Percentiles rank a stretch among this genome's conserved stretches.
These are phyloP conservation scores for Nipponia nippon DNA, from an alignment of 2,113 vertebrate species.

Conservation along the genomic window DNA sequence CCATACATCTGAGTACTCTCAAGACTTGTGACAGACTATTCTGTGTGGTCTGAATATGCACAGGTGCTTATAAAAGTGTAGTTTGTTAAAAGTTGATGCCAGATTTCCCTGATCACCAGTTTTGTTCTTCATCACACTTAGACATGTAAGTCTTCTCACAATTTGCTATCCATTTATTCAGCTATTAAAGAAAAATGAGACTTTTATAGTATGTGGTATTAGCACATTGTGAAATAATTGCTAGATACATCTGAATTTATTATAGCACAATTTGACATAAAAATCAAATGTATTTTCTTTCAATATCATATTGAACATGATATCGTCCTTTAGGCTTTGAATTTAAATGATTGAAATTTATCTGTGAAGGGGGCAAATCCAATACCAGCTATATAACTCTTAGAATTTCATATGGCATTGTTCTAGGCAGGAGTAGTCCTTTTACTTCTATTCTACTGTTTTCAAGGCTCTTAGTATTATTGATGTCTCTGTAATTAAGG, in stretches of 20 bases:
- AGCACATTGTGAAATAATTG: not conserved
- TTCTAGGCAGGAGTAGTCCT: not conserved
- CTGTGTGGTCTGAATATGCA: not conserved
- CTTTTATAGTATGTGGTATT: not conserved
- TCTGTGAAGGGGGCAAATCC: not conserved
- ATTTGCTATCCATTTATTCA: not conserved
- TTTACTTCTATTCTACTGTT: not conserved
- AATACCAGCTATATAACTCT: not conserved
- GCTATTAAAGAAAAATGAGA: not conserved
- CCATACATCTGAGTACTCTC: not conserved
- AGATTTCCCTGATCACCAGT: not conserved
- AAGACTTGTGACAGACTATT: not conserved
- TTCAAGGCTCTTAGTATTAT: not conserved
- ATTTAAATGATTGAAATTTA: not conserved
- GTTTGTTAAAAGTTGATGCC: not conserved
- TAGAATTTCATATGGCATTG: not conserved
- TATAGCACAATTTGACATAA: not conserved
- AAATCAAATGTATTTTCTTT: not conserved
- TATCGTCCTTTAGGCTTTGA: not conserved
- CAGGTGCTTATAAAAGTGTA: not conserved
- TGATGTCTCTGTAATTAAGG: not conserved
- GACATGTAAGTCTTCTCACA: not conserved
- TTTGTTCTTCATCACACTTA: not conserved
- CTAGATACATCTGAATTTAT: not conserved
- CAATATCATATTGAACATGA: not conserved